A percentile compares a stretch with the other conserved stretches of the same genome.
These are phyloP conservation scores for Eristalinus sepulchralis DNA, from an alignment of 2,888 invertebrate genomes.

Conservation along the genomic window DNA sequence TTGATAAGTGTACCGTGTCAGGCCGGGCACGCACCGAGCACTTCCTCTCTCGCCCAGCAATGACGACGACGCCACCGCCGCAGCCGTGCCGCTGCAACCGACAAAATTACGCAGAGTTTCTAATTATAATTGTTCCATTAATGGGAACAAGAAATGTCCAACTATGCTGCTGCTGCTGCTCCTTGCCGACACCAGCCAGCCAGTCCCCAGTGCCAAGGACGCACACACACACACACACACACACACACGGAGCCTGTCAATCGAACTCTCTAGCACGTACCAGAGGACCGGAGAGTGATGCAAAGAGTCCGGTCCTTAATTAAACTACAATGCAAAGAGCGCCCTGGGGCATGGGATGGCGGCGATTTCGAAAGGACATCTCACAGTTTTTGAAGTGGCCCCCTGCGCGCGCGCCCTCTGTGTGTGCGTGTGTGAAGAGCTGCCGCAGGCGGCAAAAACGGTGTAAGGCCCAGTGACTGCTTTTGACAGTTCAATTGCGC, in stretches of 20 bases:
- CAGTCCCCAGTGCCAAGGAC: conserved; percentile 17
- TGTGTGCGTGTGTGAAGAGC: not conserved
- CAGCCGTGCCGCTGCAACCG: not conserved
- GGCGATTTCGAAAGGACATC: conserved; percentile 63
- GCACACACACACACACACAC: conserved; percentile 1
- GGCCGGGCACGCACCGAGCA: not conserved
- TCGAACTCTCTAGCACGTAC: conserved; percentile 60
- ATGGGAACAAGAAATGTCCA: conserved; percentile 47
- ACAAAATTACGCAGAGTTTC: conserved; percentile 43
- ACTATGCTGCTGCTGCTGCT: not conserved
- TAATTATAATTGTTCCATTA: conserved; percentile 70
- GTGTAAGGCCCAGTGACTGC: conserved; percentile 56
- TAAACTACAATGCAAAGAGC: conserved; percentile 63
- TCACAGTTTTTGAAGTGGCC: conserved; percentile 54
- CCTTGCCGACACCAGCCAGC: not conserved
- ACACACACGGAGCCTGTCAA: conserved; percentile 12
- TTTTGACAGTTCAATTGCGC: conserved; percentile 69
- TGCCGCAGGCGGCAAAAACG: conserved; percentile 38
- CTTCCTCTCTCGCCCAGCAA: not conserved
- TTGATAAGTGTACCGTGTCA: conserved; percentile 30
- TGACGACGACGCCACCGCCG: not conserved
- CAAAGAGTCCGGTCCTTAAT: conserved; percentile 55
- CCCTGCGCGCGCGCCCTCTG: not conserved
- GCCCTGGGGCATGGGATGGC: conserved; percentile 54
- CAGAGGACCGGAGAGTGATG: not conserved